Conservation (phyloP, 2,113 vertebrate genomes). For the Lasiurus cinereus region DNA sequence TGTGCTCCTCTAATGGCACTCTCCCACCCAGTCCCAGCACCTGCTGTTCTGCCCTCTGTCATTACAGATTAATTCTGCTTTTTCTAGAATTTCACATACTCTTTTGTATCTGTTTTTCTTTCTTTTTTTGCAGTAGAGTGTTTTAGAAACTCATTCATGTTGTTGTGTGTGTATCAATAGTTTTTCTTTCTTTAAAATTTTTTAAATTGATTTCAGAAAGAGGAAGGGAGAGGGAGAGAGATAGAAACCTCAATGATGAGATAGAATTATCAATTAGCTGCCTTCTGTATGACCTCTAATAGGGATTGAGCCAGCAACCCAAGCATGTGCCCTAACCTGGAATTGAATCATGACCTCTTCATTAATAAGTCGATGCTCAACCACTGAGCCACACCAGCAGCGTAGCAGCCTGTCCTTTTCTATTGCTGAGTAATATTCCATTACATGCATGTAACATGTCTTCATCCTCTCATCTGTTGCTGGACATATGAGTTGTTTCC, state of each 20-base stretch:
- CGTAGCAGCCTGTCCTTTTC: background rate
- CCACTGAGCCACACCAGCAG: too few relatives aligned
- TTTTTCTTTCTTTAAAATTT: background rate
- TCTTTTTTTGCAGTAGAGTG: background rate
- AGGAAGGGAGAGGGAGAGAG: too few relatives aligned
- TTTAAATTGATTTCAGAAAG: too few relatives aligned
- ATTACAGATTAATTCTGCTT: background rate
- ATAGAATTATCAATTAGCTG: too few relatives aligned
- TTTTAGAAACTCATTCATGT: background rate
- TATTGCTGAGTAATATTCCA: background rate
- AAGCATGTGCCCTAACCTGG: too few relatives aligned
- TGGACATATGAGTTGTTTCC: background rate
- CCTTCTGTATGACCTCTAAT: too few relatives aligned
- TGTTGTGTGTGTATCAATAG: background rate
- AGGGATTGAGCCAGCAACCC: too few relatives aligned
- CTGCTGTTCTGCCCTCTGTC: background rate
- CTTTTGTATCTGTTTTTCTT: background rate
- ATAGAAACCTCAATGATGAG: too few relatives aligned
- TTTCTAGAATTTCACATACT: background rate
- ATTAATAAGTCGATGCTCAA: too few relatives aligned
- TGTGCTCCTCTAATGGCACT: background rate
- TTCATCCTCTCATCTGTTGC: background rate
- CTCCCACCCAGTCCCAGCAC: background rate
- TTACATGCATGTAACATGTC: background rate
- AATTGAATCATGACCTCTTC: too few relatives aligned